Evolutionary conservation across 2,113 vertebrate genomes (phyloP).

Genomic region (Xiphias gladius): DNA sequence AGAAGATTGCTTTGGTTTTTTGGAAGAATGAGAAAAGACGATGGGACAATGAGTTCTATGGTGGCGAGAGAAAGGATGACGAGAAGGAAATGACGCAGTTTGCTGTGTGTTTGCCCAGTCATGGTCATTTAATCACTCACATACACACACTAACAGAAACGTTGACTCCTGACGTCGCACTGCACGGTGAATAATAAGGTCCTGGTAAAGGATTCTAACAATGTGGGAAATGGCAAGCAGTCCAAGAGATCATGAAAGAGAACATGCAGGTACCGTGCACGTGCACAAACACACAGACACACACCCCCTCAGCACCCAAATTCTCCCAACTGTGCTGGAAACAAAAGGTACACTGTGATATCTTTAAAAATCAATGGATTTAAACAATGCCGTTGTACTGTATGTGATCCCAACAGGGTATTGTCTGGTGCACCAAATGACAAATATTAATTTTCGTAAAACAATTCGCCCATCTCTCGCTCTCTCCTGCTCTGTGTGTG

Average conservation of each 20-base stretch:
- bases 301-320: conserved; percentile 13
- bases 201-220: conserved; percentile 36
- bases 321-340: conserved; percentile 31
- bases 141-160: neutral
- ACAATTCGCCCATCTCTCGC: conserved; percentile 67
- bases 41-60: neutral
- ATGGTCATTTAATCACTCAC: conserved; percentile 35
- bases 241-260: conserved; percentile 51
- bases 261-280: conserved; percentile 5
- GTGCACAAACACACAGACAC: neutral
- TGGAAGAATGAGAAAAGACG: neutral
- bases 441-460: conserved; percentile 84
- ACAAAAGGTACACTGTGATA: conserved; percentile 41
- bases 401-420: conserved; percentile 60
- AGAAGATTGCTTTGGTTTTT: neutral
- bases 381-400: conserved; percentile 68
- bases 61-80: neutral
- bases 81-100: conserved; percentile 1
- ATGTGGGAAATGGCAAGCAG: conserved; percentile 48
- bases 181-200: conserved; percentile 17
- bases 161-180: conserved; percentile 8
- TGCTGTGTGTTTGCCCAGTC: conserved; percentile 3
- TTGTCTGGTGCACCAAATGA: conserved; percentile 61
- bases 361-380: conserved; percentile 78
- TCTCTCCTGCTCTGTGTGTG: conserved; percentile 36